Percentiles rank a stretch among this genome's conserved stretches.
phyloP scores from a whole-genome alignment of 2,888 invertebrate genomes.

The Saturnia pavonia region DNA sequence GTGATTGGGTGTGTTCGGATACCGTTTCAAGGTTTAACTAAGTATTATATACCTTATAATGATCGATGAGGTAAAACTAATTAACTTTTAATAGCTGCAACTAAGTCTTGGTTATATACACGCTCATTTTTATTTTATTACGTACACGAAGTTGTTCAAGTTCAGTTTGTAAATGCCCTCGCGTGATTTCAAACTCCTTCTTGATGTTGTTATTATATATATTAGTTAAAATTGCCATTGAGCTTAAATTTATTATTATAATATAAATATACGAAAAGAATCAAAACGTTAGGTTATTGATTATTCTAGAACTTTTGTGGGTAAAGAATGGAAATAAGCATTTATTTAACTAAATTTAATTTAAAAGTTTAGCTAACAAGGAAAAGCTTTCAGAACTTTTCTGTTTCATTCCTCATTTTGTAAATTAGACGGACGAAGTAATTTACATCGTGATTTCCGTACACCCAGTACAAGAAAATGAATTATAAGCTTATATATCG shows the following conservation, averaged over 20 bases:
- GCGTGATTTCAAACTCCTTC: background rate
- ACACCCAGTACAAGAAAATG: slow-evolving; percentile 28
- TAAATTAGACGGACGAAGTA: slow-evolving; percentile 40
- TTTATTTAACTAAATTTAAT: slow-evolving; percentile 25
- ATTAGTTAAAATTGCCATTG: background rate
- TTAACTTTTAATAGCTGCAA: slow-evolving; percentile 38
- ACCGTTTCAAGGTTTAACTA: slow-evolving; percentile 32
- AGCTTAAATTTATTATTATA: too few species aligned
- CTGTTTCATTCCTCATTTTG: slow-evolving; percentile 45
- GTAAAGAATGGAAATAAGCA: slow-evolving; percentile 23
- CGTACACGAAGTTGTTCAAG: background rate
- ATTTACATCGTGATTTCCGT: slow-evolving; percentile 37
- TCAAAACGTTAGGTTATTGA: background rate
- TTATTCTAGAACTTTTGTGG: background rate
- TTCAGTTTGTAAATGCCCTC: slow-evolving; percentile 12
- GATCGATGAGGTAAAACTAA: slow-evolving; percentile 31
- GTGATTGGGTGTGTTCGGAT: slow-evolving; percentile 29
- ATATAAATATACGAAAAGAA: background rate
- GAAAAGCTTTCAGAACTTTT: slow-evolving; percentile 56
- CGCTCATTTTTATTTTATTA: slow-evolving; percentile 20
- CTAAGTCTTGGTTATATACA: slow-evolving; percentile 31
- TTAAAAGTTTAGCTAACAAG: slow-evolving; percentile 37
- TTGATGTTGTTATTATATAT: background rate
- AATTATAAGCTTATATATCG: slow-evolving; percentile 20
- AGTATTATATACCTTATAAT: slow-evolving; percentile 25